Base-by-base conservation (phyloP, 2,113 vertebrate genomes). In the Chloropsis cyanopogon region DNA sequence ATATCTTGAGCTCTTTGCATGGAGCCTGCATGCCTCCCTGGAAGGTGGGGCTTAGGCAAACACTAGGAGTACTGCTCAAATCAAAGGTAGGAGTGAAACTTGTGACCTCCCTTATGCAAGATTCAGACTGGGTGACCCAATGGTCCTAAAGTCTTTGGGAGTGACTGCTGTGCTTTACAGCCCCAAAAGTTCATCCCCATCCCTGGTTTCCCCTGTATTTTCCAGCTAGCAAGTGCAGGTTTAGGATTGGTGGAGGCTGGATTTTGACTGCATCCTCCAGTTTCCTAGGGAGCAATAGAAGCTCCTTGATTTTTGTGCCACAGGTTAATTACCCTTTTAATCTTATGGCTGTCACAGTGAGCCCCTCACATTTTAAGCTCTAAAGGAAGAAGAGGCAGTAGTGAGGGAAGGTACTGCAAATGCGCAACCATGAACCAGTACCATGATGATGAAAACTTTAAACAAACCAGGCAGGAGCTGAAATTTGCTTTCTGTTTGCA, bases 1-100 rank as follows among this genome's bases (percentile, higher is more conserved):
- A 2, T 96, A 95, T 96, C 94, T 92, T 42, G 57, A 79, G 73
- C 64, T 94, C 82, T 97, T 92, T 94, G 86, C 90, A 92, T 92
- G 95, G 93, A 96, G 92, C 80, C 90, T 93, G 69, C 60, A 39
- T 96, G 86, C 90, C 83, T 95, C 46, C 53, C 16, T 75, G 88
- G 56, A 88, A 94, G 93, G 92, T 86, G 92, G 61, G 86, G 82
- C 92, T 88, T 95, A 83, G 72, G 79, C 76, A 95, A 95, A 95
- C 92, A 94, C 49, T 24, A 24, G 52, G n/a, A 60, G 1, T 53
- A 46, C 52, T 59, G 56, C 65, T 78, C 31, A 90, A 94, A 73
- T 83, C 56, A 73, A 95, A 93, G 94, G 47, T 23, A 54, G 79
- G 85, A 64, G 42, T 59, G 54, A 80, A 95, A 86, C 77, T 57